Evolutionary conservation across 2,113 vertebrate genomes (phyloP), one percentile per base, ranked within the genome.

Genomic region (Rana temporaria): DNA sequence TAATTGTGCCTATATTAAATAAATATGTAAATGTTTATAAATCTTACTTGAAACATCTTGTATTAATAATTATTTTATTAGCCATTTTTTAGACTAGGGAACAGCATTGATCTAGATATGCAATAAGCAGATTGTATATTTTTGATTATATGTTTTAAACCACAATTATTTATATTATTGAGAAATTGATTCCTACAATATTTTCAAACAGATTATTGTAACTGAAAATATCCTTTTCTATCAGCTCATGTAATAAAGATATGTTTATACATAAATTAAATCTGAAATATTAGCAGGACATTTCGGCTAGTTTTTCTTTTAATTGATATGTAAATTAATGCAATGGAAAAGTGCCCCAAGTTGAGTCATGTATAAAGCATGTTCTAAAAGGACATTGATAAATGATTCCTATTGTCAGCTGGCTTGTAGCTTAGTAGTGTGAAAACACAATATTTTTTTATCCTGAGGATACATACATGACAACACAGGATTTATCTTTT

Each of bases 391-490:
- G 63, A 42, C 53, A 70, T 59, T 70, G 78, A 57, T 79, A 60
- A 79, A 79, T 79, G 52, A 69, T 59, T 14, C 17, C 78, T 64
- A 79, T 79, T 79, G 78, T 79, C 22, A 68, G 52, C 78, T 76
- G 16, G 20, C 3, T 22, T 34, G 20, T 59, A 57, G 32, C 48
- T 64, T 15, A 22, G 22, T 48, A 22, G 56, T 19, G 5, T 18
- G 19, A 3, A 68, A n/a, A 42, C n/a, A 32, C 17, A 42, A 38
- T n/a, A 38, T 38, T 56, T 11, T 26, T 4, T 57, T 68, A 42
- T 19, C 18, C 30, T 38, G 22, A 65, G 2, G 9, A 42, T 3
- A n/a, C 34, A 38, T 60, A n/a, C 48, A 48, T 22, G 4, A 48
- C 18, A 70, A 52, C 67, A 70, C 11, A 19, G 6, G 19, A 8